These are phyloP conservation scores for Geopemphigus sp. DNA, from an alignment of 1,140 invertebrate genomes.

Conservation along the genomic window DNA sequence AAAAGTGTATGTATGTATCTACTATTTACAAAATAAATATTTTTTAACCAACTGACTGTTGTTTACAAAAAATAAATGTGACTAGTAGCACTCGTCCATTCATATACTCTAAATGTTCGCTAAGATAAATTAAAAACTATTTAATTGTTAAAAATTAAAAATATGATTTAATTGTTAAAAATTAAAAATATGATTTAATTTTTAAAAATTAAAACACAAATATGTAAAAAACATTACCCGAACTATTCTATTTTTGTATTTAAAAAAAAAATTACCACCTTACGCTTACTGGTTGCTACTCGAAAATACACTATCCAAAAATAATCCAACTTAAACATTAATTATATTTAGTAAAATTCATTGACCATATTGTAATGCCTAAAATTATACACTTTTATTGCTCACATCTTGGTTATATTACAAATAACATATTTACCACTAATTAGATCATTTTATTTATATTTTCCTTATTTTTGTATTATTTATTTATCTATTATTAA, in stretches of 20 bases:
- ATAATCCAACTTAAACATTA: neutral
- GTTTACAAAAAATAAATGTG: conserved; percentile 45
- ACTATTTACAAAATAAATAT: conserved; percentile 42
- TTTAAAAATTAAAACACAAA: neutral
- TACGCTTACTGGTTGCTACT: neutral
- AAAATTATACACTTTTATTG: neutral
- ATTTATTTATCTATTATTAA: conserved; percentile 26
- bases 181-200: neutral
- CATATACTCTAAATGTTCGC: conserved; percentile 7
- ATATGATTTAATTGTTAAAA: neutral
- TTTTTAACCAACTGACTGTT: conserved; percentile 35
- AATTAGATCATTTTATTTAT: neutral
- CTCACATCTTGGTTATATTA: conserved; percentile 5
- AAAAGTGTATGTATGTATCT: conserved; percentile 20
- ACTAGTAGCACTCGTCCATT: conserved; percentile 45
- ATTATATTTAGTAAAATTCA: conserved; percentile 5
- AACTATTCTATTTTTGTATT: neutral
- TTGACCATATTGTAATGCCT: neutral
- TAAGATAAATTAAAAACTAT: conserved; percentile 16
- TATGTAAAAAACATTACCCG: conserved; percentile 21
- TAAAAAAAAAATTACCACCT: neutral
- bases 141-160: conserved; percentile 18
- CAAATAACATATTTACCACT: neutral
- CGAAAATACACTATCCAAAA: neutral
- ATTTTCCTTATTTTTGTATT: conserved; percentile 14